Conservation (phyloP, 2,888 invertebrate species). For the Buathra laborator region DNA sequence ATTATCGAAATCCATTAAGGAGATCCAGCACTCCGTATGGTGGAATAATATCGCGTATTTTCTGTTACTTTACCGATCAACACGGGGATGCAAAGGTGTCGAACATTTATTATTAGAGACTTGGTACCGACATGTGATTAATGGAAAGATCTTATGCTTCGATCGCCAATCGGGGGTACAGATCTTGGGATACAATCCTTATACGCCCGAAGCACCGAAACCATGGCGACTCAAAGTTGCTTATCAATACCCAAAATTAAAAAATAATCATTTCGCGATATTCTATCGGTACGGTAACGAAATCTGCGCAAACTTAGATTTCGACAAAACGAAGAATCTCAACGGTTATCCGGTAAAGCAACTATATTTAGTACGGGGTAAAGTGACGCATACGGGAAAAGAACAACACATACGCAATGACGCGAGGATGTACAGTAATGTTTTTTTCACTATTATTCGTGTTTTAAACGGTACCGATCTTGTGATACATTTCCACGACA, state of each 20-base stretch:
- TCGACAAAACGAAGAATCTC: neutral
- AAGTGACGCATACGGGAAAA: neutral
- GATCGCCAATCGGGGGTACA: neutral
- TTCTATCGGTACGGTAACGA: neutral
- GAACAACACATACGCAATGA: neutral
- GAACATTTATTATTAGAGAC: neutral
- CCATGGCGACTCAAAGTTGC: constrained; percentile 15
- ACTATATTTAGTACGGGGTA: neutral
- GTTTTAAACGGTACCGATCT: neutral
- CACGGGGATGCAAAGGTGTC: neutral
- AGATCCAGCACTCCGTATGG: neutral
- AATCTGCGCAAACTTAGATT: neutral
- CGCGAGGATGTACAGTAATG: neutral
- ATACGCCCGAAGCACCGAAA: constrained; percentile 5
- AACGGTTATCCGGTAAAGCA: neutral
- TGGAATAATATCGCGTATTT: constrained; percentile 17
- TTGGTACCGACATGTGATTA: neutral
- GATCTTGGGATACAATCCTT: constrained; percentile 26
- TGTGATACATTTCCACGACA: neutral
- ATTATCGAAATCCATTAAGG: neutral
- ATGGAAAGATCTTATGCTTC: constrained; percentile 2
- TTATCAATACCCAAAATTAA: neutral
- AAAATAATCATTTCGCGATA: neutral
- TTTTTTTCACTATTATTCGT: neutral
- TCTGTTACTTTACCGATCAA: neutral